Evolutionary conservation across 2,113 vertebrate species (phyloP).

Genomic region (Puma concolor): DNA sequence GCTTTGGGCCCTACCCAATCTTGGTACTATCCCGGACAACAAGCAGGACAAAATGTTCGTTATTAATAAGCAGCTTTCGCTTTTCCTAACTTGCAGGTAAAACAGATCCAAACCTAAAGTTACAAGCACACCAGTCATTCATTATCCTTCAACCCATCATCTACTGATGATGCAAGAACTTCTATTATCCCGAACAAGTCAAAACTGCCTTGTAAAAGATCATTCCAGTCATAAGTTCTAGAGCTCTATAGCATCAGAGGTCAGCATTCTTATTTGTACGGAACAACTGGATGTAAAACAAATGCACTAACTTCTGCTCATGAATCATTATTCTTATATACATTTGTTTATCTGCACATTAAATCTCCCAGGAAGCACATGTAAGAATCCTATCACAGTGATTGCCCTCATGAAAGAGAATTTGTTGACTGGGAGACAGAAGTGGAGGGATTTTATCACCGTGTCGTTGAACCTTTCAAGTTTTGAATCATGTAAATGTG

Average conservation of each 20-base stretch:
- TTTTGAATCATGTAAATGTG: neutral
- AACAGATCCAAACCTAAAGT: neutral
- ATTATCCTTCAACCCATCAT: neutral
- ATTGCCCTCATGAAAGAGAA: neutral
- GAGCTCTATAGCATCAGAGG: neutral
- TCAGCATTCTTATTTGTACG: neutral
- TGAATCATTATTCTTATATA: neutral
- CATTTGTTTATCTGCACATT: neutral
- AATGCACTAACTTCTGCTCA: neutral
- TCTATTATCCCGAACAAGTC: constrained; percentile 30
- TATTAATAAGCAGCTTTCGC: neutral
- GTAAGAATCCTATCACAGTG: neutral
- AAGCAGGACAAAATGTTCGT: neutral
- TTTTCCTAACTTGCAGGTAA: neutral
- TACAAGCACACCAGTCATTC: neutral
- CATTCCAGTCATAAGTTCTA: neutral
- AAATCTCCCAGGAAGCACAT: neutral
- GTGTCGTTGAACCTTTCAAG: neutral
- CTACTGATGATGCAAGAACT: neutral
- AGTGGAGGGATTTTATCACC: neutral
- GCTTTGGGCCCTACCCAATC: neutral
- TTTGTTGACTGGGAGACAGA: neutral
- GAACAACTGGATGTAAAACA: neutral
- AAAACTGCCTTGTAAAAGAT: neutral
- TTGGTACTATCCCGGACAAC: neutral